Evolutionary conservation across 2,888 invertebrate species (phyloP), one percentile per base, ranked within the genome.

Genomic region (Diloba caeruleocephala): DNA sequence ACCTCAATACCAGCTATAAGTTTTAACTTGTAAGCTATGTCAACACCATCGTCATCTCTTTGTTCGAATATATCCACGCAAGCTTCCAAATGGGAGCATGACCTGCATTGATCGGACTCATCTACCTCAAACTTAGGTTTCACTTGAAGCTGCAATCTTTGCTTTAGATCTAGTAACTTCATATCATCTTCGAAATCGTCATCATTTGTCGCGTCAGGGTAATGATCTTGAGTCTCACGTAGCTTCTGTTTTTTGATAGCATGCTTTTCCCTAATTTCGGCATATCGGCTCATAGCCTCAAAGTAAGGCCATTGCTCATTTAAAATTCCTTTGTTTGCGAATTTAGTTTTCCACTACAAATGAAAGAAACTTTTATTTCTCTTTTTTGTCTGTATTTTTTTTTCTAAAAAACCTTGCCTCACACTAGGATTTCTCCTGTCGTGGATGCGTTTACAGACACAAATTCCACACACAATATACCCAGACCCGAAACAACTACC

Each of bases 281-380:
- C 70, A 71, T 87, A 91, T 21, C 78, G 81, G 1, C 77, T 56
- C 79, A 93, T 85, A 1, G 85, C 85, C 6, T 89, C 89, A 59
- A 78, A 92, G 58, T 86, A 92, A 7, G 89, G 91, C 93, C 93
- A 93, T 19, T 88, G 85, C 56, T 91, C 93, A 54, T 81, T 88
- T 7, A 92, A 70, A 41, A 90, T 83, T 3, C 93, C 93, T 72
- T 91, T 90, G 52, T 75, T 82, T 1, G 90, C 89, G 61, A 92
- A 92, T 76, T 92, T 92, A 21, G 76, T 79, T 79, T 93, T 92
- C 92, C 92, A 92, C 92, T 93, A 74, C 9, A 84, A 87, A 36
- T 17, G 3, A 33, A 19, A n/a, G n/a, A n/a, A n/a, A n/a, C n/a
- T n/a, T n/a, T n/a, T n/a, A n/a, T n/a, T n/a, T n/a, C n/a, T n/a